Evolutionary conservation across 2,888 invertebrate genomes (phyloP), one percentile per base, ranked within the genome.

Genomic region (Melanostoma scalare): DNA sequence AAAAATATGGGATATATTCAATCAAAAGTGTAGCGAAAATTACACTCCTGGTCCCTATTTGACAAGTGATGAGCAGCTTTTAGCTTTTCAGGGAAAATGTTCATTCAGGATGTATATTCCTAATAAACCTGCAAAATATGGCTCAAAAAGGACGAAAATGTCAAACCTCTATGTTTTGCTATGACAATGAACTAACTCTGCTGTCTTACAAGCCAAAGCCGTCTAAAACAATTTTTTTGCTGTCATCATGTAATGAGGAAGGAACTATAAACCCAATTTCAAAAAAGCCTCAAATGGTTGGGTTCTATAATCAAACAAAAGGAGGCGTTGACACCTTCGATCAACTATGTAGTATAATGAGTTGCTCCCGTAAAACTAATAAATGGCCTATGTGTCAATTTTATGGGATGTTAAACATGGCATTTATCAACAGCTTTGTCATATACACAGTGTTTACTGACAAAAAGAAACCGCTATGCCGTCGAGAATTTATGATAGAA

Each of bases 121-220:
- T 33, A 86, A 85, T 58, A 86, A 86, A 31, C 84, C 80, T 30
- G 73, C 75, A 35, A 86, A 80, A 63, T 85, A 85, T 77, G 73
- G 75, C 2, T 20, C 84, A 9, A 84, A 85, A 84, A 76, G 38
- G 5, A 38, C 30, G 50, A 30, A n/a, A n/a, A 46, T 46, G 4
- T 30, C 9, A 46, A 60, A n/a, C 40, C 9, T 63, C 63, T 8
- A 65, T 65, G 65, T 65, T 65, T 65, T 52, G 65, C 33, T 50
- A 36, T 8, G 40, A 65, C 9, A 38, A 30, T 4, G 36, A 33
- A 9, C 9, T 36, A n/a, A 65, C 65, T 10, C 52, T 65, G 10
- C n/a, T 52, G 6, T 52, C 31, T 31, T 52, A 50, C 38, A 65
- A 65, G n/a, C 40, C 48, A 3, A 36, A 63, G 5, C 35, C 35